Percentiles rank a stretch among this genome's conserved stretches.
These are phyloP conservation scores for Oscheius sp. DNA, from an alignment of 1,140 invertebrate genomes.

Conservation along the genomic window DNA sequence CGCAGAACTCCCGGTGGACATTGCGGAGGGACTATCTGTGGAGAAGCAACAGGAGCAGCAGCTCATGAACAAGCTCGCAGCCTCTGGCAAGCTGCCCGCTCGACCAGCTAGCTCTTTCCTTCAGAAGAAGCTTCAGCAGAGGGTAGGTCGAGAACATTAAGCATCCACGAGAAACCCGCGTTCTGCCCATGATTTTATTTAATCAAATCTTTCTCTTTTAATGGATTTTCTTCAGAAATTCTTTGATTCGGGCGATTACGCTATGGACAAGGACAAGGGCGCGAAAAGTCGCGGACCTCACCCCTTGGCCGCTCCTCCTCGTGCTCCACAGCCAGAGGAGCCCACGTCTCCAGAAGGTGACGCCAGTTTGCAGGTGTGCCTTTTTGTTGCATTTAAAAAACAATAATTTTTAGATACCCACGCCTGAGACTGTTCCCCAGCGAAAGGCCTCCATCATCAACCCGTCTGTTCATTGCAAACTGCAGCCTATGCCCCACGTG, in stretches of 20 bases:
- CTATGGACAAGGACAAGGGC: slow-evolving; percentile 57
- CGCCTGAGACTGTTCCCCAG: slow-evolving; percentile 59
- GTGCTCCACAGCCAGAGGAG: slow-evolving; percentile 3
- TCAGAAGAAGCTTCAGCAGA: slow-evolving; percentile 59
- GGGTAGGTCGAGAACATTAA: slow-evolving; percentile 31
- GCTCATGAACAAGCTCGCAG: slow-evolving; percentile 59
- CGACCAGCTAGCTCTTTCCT: slow-evolving; percentile 54
- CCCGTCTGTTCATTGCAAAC: slow-evolving; percentile 56
- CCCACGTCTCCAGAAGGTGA: slow-evolving; percentile 2
- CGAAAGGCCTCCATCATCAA: slow-evolving; percentile 59
- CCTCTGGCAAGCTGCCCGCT: slow-evolving; percentile 53
- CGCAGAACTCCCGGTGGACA: slow-evolving; percentile 34
- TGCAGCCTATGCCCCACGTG: slow-evolving; percentile 56
- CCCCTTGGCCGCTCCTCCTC: slow-evolving; percentile 19
- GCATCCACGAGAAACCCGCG: neutral
- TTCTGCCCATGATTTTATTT: slow-evolving; percentile 13
- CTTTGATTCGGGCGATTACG: slow-evolving; percentile 60
- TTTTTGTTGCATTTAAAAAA: neutral
- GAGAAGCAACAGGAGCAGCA: slow-evolving; percentile 47
- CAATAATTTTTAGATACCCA: slow-evolving; percentile 46
- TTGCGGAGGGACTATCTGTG: slow-evolving; percentile 25
- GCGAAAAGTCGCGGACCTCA: slow-evolving; percentile 13
- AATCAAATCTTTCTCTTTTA: slow-evolving; percentile 26
- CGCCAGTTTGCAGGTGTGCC: slow-evolving; percentile 27
- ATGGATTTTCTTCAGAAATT: slow-evolving; percentile 54